Evolutionary conservation across 2,888 invertebrate genomes (phyloP), one percentile per base, ranked within the genome.

Genomic region (Nomada goodeniana): DNA sequence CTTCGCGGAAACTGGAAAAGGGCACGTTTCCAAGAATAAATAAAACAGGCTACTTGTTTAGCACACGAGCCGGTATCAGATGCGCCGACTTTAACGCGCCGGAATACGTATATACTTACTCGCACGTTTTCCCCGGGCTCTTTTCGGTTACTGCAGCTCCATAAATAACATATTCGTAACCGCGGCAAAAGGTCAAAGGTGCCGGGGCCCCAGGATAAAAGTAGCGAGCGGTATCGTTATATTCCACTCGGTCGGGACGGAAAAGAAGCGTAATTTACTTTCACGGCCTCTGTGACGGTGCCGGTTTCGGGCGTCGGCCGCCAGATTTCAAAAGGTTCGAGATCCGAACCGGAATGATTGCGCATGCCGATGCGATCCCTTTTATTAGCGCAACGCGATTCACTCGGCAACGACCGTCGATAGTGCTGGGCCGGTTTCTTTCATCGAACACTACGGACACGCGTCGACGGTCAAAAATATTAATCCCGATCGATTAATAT

Each of bases 261-360:
- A 63, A 70, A 72, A 69, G 80, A 77, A 82, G 70, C 15, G 59
- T 82, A 77, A 82, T 77, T 76, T 75, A 72, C 63, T 83, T 69
- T 63, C 67, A 53, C 59, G 11, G 64, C 61, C 42, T 75, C 72
- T 53, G 42, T 44, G 23, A 50, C 60, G 59, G 59, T 50, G 47
- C 15, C 60, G 63, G 52, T 69, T 68, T 69, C 26, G 20, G n/a
- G 15, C n/a, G 18, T 9, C 18, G 10, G 50, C 15, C 26, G 36
- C 20, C 26, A 64, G 42, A 69, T 65, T 80, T 13, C 9, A 69
- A 53, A 59, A 44, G 18, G n/a, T n/a, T 11, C 3, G 20, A 20
- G 57, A 26, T 42, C 7, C 2, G 36, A 36, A 36, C 13, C 23
- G n/a, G n/a, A 55, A 44, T 10, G 44, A 44, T 64, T 55, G 10